phyloP scores from a whole-genome alignment of 2,797 vertebrate species.

The Periparus ater region DNA sequence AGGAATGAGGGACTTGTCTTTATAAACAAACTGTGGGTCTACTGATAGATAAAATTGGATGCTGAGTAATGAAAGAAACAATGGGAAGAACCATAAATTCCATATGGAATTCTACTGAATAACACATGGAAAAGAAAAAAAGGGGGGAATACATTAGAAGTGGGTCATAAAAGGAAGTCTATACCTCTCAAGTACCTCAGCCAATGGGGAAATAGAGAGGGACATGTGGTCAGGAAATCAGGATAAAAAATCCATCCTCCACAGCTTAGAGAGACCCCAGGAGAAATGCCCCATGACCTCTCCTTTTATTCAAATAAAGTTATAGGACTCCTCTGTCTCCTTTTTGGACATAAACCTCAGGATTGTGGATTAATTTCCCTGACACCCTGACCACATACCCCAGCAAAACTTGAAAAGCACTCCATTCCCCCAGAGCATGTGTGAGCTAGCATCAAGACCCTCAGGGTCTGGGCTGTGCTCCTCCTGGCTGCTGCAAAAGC shows the following conservation, averaged over 20 bases:
- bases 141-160: rapidly evolving
- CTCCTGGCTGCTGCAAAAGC: neutral
- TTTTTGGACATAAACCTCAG: neutral
- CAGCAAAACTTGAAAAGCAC: neutral
- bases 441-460: neutral
- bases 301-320: neutral
- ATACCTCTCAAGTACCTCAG: neutral
- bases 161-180: neutral
- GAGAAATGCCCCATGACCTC: no score
- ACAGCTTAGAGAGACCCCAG: neutral
- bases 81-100: neutral
- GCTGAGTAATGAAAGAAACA: neutral
- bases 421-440: neutral
- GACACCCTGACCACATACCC: no score
- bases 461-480: neutral
- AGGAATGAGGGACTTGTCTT: neutral
- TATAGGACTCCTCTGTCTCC: neutral
- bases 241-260: neutral
- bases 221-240: rapidly evolving
- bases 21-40: neutral
- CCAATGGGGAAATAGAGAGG: neutral
- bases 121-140: neutral
- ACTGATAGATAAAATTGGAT: neutral
- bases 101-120: neutral
- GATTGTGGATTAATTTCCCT: neutral